Conservation (phyloP, 2,797 vertebrate genomes). For the Pristis pectinata region DNA sequence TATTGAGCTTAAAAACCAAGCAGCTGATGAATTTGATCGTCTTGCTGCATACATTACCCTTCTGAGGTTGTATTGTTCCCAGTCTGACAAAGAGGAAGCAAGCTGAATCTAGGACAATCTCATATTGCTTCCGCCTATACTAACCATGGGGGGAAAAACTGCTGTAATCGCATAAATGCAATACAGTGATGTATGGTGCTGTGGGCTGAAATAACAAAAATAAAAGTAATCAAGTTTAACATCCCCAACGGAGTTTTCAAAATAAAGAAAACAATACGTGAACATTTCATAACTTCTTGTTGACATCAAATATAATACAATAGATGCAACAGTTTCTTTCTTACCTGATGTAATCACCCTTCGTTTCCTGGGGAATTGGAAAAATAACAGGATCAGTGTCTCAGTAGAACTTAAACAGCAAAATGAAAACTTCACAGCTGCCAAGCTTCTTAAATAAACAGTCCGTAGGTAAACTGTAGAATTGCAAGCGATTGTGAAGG, state of each 20-base stretch:
- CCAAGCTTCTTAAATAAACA: background rate
- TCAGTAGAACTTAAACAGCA: background rate
- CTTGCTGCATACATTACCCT: slow-evolving; percentile 36
- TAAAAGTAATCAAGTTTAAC: background rate
- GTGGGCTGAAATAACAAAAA: no score
- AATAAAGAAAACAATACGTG: slow-evolving; percentile 21
- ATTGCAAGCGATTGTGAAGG: background rate
- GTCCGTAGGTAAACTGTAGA: no score
- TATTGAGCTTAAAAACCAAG: slow-evolving; percentile 46
- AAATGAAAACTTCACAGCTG: background rate
- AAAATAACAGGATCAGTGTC: slow-evolving; percentile 41
- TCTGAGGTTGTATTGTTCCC: slow-evolving; percentile 31
- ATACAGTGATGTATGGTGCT: background rate
- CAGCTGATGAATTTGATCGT: slow-evolving; percentile 50
- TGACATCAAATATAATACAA: background rate
- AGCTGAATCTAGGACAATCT: background rate
- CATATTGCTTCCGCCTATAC: slow-evolving; percentile 57
- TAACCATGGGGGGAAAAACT: background rate
- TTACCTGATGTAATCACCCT: slow-evolving; percentile 80
- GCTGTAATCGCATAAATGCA: background rate
- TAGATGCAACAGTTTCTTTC: slow-evolving; percentile 46
- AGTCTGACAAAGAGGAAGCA: slow-evolving; percentile 34
- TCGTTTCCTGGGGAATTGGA: slow-evolving; percentile 76
- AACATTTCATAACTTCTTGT: background rate
- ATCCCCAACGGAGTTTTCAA: slow-evolving; percentile 16